Percentiles rank a stretch among this genome's conserved stretches.
phyloP scores from a whole-genome alignment of 2,797 vertebrate species.

The Geotrypetes seraphini region DNA sequence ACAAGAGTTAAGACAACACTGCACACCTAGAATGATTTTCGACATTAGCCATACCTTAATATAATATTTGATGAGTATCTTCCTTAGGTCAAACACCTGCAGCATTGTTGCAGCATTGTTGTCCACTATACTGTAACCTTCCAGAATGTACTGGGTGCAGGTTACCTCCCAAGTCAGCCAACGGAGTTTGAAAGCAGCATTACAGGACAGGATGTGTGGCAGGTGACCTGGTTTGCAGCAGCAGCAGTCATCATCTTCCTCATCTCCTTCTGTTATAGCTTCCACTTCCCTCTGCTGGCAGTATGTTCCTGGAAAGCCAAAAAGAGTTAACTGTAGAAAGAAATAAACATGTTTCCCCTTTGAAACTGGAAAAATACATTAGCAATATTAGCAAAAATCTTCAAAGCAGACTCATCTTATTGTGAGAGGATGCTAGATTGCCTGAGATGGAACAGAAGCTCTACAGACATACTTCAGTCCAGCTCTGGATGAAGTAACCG shows the following conservation, averaged over 20 bases:
- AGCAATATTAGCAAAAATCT: too few relatives aligned
- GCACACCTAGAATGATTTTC: not conserved
- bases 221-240: slow-evolving; percentile 81
- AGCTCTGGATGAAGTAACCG: too few relatives aligned
- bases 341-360: too few relatives aligned
- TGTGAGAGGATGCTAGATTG: not conserved
- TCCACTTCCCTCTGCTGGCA: slow-evolving; percentile 96
- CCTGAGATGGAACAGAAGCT: too few relatives aligned
- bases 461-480: too few relatives aligned
- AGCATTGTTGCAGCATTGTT: slow-evolving; percentile 92
- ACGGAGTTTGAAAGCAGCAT: slow-evolving; percentile 83
- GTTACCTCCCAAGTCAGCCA: slow-evolving; percentile 94
- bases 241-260: slow-evolving; percentile 85
- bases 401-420: not conserved
- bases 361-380: too few relatives aligned
- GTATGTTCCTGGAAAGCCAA: slow-evolving; percentile 72
- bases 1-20: too few relatives aligned
- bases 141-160: slow-evolving; percentile 83
- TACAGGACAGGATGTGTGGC: slow-evolving; percentile 83
- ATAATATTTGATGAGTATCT: slow-evolving; percentile 85
- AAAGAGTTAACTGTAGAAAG: slow-evolving; percentile 20
- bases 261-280: slow-evolving; percentile 89
- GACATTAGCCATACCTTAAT: slow-evolving; percentile 78
- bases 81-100: slow-evolving; percentile 87
- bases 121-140: slow-evolving; percentile 90